These are phyloP conservation scores for Leptoteleia sp. DNA, from an alignment of 1,140 invertebrate genomes.

Conservation along the genomic window DNA sequence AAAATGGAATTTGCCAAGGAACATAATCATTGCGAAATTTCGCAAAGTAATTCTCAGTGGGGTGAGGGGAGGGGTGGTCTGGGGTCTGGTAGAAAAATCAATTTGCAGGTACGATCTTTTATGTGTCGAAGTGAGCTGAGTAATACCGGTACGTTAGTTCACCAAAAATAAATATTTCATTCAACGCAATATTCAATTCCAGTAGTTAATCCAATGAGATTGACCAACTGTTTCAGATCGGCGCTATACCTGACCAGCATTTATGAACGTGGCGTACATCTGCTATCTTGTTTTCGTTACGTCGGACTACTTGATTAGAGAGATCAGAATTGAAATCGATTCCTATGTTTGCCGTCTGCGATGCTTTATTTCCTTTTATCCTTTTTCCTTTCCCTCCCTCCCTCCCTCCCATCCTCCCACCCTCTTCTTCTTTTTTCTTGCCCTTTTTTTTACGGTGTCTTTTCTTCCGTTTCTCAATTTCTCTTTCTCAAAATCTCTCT, in stretches of 20 bases:
- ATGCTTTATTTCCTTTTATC: constrained; percentile 61
- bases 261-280: constrained; percentile 57
- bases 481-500: constrained; percentile 58
- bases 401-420: no score
- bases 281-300: constrained; percentile 64
- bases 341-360: constrained; percentile 68
- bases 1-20: constrained; percentile 18
- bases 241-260: constrained; percentile 64
- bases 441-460: constrained; percentile 58
- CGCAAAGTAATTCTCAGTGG: constrained; percentile 30
- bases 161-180: constrained; percentile 64
- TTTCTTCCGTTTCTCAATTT: constrained; percentile 61
- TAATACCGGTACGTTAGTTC: constrained; percentile 53
- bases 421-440: no score
- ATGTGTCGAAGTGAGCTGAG: constrained; percentile 39
- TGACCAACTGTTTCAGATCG: constrained; percentile 65
- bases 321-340: constrained; percentile 74
- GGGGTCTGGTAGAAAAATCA: constrained; percentile 37
- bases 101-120: constrained; percentile 36
- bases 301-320: constrained; percentile 71
- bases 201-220: constrained; percentile 66
- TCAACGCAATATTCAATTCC: constrained; percentile 64
- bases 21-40: constrained; percentile 9
- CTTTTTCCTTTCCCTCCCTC: no score
- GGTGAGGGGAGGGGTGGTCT: no score